Conservation (phyloP, 2,113 vertebrate genomes). For the Phrynosoma blainvillii region DNA sequence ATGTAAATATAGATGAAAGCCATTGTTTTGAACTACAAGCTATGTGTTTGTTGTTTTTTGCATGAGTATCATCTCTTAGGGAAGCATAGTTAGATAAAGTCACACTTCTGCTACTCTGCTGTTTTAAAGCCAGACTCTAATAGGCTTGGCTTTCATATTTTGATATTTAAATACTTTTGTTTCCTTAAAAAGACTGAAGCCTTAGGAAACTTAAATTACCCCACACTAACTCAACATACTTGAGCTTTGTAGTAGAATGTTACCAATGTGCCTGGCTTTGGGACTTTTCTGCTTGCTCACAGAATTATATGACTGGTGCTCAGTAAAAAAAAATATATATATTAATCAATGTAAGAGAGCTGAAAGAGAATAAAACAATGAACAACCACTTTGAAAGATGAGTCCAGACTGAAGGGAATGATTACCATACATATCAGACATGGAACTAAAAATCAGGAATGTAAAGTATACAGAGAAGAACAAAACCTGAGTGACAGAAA, state of each 20-base stretch:
- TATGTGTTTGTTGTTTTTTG: too few species aligned
- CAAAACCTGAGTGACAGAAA: too few species aligned
- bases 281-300: background rate
- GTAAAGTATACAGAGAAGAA: background rate
- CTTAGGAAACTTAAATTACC: too few species aligned
- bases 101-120: too few species aligned
- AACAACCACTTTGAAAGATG: background rate
- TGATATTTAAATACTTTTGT: too few species aligned
- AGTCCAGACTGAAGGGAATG: background rate
- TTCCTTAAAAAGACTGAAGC: too few species aligned
- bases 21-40: too few species aligned
- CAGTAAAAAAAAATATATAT: background rate
- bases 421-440: background rate
- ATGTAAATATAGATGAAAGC: too few species aligned
- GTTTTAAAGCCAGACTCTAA: too few species aligned
- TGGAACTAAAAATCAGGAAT: background rate
- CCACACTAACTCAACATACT: background rate
- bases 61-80: too few species aligned
- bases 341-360: background rate
- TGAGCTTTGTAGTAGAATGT: background rate
- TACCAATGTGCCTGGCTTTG: background rate
- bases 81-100: too few species aligned
- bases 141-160: too few species aligned
- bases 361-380: background rate
- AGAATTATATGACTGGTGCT: background rate